A percentile compares a stretch with the other conserved stretches of the same genome.
These are phyloP conservation scores for Neolamprologus falcicula DNA, from an alignment of 2,113 vertebrate genomes.

Conservation along the genomic window DNA sequence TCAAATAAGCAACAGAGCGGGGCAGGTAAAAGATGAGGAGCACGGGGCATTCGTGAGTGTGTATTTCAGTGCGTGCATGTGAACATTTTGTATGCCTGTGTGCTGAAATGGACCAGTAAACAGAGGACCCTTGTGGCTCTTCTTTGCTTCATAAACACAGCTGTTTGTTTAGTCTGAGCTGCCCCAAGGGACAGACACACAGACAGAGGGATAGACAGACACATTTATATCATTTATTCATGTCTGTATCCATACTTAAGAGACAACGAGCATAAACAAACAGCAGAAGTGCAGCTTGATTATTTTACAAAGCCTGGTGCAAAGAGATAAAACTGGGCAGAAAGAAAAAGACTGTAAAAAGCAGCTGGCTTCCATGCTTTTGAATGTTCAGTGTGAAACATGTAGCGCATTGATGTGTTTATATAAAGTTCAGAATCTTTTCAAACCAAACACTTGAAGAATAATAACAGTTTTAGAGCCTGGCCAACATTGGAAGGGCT, in stretches of 20 bases:
- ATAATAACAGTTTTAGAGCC: background rate
- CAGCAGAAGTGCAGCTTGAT: slow-evolving; percentile 17
- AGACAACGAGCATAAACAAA: slow-evolving; percentile 42
- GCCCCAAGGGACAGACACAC: slow-evolving; percentile 47
- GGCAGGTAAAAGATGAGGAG: slow-evolving; percentile 55
- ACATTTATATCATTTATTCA: slow-evolving; percentile 62
- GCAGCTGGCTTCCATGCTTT: background rate
- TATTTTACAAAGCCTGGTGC: slow-evolving; percentile 28
- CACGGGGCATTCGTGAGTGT: background rate
- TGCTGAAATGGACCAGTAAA: slow-evolving; percentile 58
- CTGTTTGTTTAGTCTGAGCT: slow-evolving; percentile 68
- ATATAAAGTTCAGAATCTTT: background rate
- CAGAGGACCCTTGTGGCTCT: slow-evolving; percentile 61
- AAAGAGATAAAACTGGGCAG: background rate
- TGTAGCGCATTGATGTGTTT: background rate
- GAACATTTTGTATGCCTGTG: background rate
- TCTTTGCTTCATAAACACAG: slow-evolving; percentile 60
- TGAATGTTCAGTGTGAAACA: background rate
- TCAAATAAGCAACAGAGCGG: slow-evolving; percentile 34
- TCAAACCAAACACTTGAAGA: background rate
- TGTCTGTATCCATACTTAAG: slow-evolving; percentile 41
- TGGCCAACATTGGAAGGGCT: background rate
- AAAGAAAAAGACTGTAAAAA: background rate
- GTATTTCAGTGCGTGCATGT: background rate
- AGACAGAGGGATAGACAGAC: slow-evolving; percentile 58